Evolutionary conservation across 2,888 invertebrate genomes (phyloP).

Genomic region (Eupithecia exiguata): DNA sequence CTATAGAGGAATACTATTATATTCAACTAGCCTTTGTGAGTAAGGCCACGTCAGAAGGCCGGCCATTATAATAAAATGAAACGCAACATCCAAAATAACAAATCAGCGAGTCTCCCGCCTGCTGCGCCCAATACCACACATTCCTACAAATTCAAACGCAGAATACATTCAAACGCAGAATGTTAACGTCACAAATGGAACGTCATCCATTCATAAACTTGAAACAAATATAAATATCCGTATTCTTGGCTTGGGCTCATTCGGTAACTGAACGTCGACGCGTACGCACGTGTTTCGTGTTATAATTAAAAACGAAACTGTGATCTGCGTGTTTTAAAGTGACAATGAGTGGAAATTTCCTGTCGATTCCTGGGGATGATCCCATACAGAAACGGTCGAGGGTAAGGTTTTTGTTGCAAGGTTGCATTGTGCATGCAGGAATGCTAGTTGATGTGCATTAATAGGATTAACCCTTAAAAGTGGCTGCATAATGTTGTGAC

Average conservation of each 20-base stretch:
- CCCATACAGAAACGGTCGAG: slow-evolving; percentile 71
- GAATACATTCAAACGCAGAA: slow-evolving; percentile 60
- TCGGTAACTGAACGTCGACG: slow-evolving; percentile 62
- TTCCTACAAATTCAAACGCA: slow-evolving; percentile 70
- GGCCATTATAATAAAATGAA: slow-evolving; percentile 20
- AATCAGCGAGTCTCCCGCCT: slow-evolving; percentile 35
- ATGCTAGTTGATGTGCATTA: slow-evolving; percentile 20
- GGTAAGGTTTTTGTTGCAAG: slow-evolving; percentile 63
- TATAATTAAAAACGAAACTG: slow-evolving; percentile 54
- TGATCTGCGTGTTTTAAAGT: slow-evolving; percentile 50
- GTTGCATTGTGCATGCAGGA: slow-evolving; percentile 17
- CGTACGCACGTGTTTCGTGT: slow-evolving; percentile 68
- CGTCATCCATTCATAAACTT: slow-evolving; percentile 82
- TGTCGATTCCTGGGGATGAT: slow-evolving; percentile 77
- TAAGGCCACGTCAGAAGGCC: slow-evolving; percentile 1
- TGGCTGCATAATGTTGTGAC: slow-evolving; percentile 8
- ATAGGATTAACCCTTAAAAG: slow-evolving; percentile 30
- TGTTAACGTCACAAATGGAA: slow-evolving; percentile 48
- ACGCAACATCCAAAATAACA: slow-evolving; percentile 28
- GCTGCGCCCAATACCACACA: slow-evolving; percentile 53
- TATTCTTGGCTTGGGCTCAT: slow-evolving; percentile 50
- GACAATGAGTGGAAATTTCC: slow-evolving; percentile 80
- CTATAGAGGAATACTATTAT: neutral
- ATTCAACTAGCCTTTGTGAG: slow-evolving; percentile 6
- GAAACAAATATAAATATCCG: slow-evolving; percentile 16